Evolutionary conservation across 2,797 vertebrate genomes (phyloP), one percentile per base, ranked within the genome.

Genomic region (Gadopsis bispinosus): DNA sequence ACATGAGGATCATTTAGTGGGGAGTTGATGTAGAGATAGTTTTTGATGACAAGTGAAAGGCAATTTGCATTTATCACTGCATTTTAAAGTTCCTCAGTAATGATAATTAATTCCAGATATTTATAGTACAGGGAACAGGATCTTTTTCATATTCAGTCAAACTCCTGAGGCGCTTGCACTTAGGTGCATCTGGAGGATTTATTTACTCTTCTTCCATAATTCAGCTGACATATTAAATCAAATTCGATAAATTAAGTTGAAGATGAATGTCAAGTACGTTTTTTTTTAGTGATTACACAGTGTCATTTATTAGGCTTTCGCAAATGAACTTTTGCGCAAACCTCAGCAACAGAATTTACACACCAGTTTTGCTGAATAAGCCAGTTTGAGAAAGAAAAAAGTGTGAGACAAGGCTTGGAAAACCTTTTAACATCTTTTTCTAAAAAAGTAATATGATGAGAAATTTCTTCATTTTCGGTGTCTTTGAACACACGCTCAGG

Each of bases 81-180:
- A 61, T 22, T 56, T 61, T 51, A 71, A 86, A 76, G 56, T 76
- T 86, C 33, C 43, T 59, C 50, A n/a, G 66, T 79, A 79, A 85
- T 72, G 60, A 70, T 83, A 84, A 89, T 84, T 83, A 77, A 86
- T 84, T 77, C 58, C n/a, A 76, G 69, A 77, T 88, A 89, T 90
- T 89, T 73, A 87, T 83, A 83, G 79, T 47, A 63, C 63, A 2
- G 33, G 35, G 53, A 81, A 68, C 56, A 78, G 59, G 73, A 75
- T 72, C 69, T 13, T 58, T 81, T 80, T 84, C 59, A 75, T 70
- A 60, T 66, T 62, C 43, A 75, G 50, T 79, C 66, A 81, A 56
- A 78, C 68, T 88, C 81, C 80, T 73, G 37, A 72, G 80, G 81
- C 75, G 12, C 53, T 80, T 11, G n/a, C 33, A 58, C 66, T 83